These are phyloP conservation scores for Aleiodes sp. DNA, from an alignment of 1,140 invertebrate genomes.

Conservation along the genomic window DNA sequence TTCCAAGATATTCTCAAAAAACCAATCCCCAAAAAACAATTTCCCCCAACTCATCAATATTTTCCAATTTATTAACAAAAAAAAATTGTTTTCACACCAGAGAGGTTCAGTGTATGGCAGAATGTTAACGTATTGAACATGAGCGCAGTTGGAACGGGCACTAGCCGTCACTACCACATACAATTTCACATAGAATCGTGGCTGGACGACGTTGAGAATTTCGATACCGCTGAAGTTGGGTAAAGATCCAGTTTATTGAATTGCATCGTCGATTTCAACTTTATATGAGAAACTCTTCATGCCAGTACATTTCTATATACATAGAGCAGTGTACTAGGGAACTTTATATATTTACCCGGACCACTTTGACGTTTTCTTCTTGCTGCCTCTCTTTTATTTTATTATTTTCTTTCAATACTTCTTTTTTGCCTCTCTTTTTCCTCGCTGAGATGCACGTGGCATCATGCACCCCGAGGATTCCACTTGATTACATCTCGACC, in stretches of 20 bases:
- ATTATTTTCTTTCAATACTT: not conserved
- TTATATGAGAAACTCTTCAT: constrained; percentile 14
- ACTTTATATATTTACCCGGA: not conserved
- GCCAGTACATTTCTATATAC: constrained; percentile 1
- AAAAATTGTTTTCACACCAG: constrained; percentile 37
- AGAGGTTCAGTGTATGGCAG: constrained; percentile 48
- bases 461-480: constrained; percentile 10
- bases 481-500: constrained; percentile 35
- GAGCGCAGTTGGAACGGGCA: constrained; percentile 30
- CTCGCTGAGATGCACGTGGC: not conserved
- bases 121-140: constrained; percentile 45
- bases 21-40: too few species aligned
- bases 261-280: constrained; percentile 24
- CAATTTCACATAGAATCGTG: constrained; percentile 48
- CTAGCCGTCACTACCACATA: constrained; percentile 38
- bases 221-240: constrained; percentile 49
- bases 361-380: not conserved
- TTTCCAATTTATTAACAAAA: not conserved
- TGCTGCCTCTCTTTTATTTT: not conserved
- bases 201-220: constrained; percentile 47
- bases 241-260: constrained; percentile 39
- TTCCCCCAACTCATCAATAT: too few species aligned
- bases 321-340: not conserved
- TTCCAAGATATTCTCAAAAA: too few species aligned
- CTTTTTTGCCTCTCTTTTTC: not conserved